Base-by-base conservation (phyloP, 2,113 vertebrate species). In the Ailuropoda melanoleuca region DNA sequence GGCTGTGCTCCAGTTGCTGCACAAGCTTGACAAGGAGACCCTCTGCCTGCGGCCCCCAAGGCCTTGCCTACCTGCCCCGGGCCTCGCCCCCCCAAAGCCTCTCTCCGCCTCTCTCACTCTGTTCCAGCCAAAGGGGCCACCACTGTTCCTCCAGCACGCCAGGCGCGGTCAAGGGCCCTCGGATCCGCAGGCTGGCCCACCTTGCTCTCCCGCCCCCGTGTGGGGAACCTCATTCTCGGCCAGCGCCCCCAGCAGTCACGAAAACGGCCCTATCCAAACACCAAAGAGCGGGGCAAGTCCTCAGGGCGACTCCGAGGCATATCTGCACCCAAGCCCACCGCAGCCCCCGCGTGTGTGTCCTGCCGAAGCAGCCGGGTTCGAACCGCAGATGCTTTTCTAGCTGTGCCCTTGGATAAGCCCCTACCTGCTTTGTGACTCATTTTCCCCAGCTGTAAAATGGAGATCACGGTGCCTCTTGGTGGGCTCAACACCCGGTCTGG, bases 381-480 rank as follows among this genome's bases (percentile, higher is more conserved):
- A 81, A 74, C 43, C 26, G 43, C 81, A n/a, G 8, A 5, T 53
- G 34, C 56, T 66, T 85, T 86, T 56, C 31, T 23, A 81, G 56
- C 77, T 8, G 23, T 53, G 26, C 39, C 37, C 48, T 75, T 43
- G 48, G 13, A 34, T 34, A 26, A 64, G 39, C 24, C 56, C 43
- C 37, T 64, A 14, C 18, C 55, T 7, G 6, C 26, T 86, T 39
- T 12, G 74, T 37, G 80, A 78, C 84, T 94, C 87, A 0, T 56
- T 93, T 85, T 95, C 81, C 62, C 53, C 82, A 81, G 39, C 37
- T 93, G 37, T 50, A 77, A 87, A 50, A 34, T 9, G 53, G 37
- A 94, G 55, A 24, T 21, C 6, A n/a, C 1, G 31, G 15, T 12
- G 72, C 48, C 21, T 74, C 26, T 37, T 64, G 0, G 4, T 48